Conservation (phyloP, 2,797 vertebrate species). For the Streptopelia turtur region DNA sequence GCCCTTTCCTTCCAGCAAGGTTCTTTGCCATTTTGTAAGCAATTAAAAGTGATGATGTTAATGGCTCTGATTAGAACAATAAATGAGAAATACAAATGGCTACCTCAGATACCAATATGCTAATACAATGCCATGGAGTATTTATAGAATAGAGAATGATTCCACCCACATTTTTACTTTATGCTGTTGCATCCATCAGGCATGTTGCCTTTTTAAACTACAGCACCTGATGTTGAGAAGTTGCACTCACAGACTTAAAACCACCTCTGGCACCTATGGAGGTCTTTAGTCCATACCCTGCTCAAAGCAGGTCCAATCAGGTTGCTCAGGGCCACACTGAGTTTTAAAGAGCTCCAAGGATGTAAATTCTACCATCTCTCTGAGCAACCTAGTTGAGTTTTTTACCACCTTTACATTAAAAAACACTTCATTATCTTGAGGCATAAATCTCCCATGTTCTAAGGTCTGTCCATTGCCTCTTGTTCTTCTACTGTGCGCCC, state of each 20-base stretch:
- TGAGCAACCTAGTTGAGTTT: background rate
- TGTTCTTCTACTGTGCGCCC: background rate
- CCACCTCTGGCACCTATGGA: background rate
- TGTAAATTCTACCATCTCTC: background rate
- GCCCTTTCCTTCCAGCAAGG: background rate
- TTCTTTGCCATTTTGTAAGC: background rate
- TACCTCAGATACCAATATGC: background rate
- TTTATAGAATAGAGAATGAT: background rate
- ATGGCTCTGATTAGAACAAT: slow-evolving; percentile 9
- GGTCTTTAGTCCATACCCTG: background rate
- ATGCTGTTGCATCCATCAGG: background rate
- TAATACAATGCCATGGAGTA: background rate
- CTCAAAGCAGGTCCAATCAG: background rate
- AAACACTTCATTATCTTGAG: background rate
- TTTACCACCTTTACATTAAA: background rate
- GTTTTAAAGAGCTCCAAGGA: background rate
- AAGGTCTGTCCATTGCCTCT: background rate
- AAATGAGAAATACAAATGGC: background rate
- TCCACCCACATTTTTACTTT: background rate
- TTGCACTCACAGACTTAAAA: background rate
- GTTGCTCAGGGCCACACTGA: background rate
- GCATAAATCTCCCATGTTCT: background rate
- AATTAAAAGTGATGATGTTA: background rate
- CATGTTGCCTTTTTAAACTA: background rate
- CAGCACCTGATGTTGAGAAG: background rate